Evolutionary conservation across 2,888 invertebrate genomes (phyloP), one percentile per base, ranked within the genome.

Genomic region (Caenorhabditis uteleia): DNA sequence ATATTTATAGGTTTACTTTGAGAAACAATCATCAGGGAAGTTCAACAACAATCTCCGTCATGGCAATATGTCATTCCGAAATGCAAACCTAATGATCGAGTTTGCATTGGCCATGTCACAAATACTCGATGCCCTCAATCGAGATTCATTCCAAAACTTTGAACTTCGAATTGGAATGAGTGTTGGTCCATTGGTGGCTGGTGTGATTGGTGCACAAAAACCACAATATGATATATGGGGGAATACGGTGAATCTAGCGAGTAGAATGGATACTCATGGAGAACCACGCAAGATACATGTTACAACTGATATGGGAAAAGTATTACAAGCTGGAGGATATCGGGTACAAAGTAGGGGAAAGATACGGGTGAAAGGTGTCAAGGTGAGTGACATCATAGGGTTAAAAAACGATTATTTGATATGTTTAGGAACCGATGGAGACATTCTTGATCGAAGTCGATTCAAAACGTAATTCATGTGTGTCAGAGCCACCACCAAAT

Each of bases 151-250:
- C 85, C 95, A 97, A 86, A 88, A 93, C 80, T 97, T 97, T 84
- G 91, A 92, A 82, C 87, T 97, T 25, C 88, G 95, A 85, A 92
- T 95, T 84, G 97, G 93, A 64, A 84, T 93, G 49, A 91, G 90
- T 84, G 91, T 91, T 84, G 93, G 93, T 0, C 90, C 92, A 0
- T 93, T 95, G 23, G 94, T 95, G 83, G 95, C 95, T 0, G 95
- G 95, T 0, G 95, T 95, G 18, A 93, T 95, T 23, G 95, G 95
- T 0, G 95, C 95, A 0, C 93, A 95, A 84, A 95, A 95, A 83
- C 95, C 95, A 0, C 95, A 95, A 85, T 95, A 95, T 85, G 95
- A 97, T 84, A 95, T 97, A 77, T 97, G 95, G 95, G 94, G 95
- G 14, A 95, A 97, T 85, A 95, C 95, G 0, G 97, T 97, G 16